Base-by-base conservation (phyloP, 2,113 vertebrate species). In the Danionella cerebrum region DNA sequence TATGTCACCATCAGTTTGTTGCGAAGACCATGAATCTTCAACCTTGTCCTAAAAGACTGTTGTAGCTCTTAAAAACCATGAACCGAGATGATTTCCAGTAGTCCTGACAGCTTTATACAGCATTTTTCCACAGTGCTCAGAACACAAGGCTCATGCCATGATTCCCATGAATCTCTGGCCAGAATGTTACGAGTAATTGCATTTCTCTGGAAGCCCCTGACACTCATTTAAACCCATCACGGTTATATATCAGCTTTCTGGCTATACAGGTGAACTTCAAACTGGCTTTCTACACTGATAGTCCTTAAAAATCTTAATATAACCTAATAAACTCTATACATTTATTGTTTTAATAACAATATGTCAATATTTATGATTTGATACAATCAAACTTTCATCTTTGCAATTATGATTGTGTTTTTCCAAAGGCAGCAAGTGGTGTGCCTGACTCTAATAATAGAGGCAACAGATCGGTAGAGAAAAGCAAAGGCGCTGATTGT, bases 151-250 rank as follows among this genome's bases (percentile, higher is more conserved):
- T 51, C 39, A 22, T 53, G 35, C 36, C 48, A 48, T 52, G 36
- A 62, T 33, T 35, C 47, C 53, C 67, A 44, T 53, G 45, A 52
- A 53, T 62, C 62, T 70, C 38, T 42, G 59, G 67, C 36, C 10
- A 25, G 35, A 39, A 62, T 62, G 57, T 33, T 64, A 33, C 21
- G 67, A 70, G 50, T 62, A 62, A 70, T 70, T 31, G 21, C 50
- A 33, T 53, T 62, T 12, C 24, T 33, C 45, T 41, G 24, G 67
- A 69, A 41, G 45, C 67, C 42, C 55, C 35, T 62, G 38, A 50
- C 10, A 12, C 57, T 70, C 47, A 53, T 70, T 53, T 70, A 36
- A 53, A 29, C 48, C 38, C 59, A 35, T 3, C 35, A 1, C 47
- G 42, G 36, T 19, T 25, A 60, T 64, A 47, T 35, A 48, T 7